A percentile compares a stretch with the other conserved stretches of the same genome.
These are phyloP conservation scores for Dendrolimus kikuchii DNA, from an alignment of 1,140 invertebrate genomes.

Conservation along the genomic window DNA sequence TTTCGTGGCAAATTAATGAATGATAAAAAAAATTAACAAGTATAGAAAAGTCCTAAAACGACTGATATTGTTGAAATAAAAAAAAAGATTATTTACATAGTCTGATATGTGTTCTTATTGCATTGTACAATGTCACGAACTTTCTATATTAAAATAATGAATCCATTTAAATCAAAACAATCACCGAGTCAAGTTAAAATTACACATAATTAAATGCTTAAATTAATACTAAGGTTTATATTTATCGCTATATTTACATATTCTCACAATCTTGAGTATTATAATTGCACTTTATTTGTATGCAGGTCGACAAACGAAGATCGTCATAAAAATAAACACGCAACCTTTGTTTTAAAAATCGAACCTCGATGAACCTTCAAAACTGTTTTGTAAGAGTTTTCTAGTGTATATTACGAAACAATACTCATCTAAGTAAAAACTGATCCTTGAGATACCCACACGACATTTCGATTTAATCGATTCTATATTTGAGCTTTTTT, in stretches of 20 bases:
- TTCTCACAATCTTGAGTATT: conserved; percentile 68
- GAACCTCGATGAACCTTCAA: no score
- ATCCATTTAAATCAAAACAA: conserved; percentile 12
- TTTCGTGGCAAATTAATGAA: no score
- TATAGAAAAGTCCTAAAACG: no score
- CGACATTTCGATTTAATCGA: no score
- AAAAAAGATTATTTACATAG: conserved; percentile 30
- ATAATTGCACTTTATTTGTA: conserved; percentile 70
- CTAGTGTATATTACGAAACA: no score
- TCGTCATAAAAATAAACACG: conserved; percentile 50
- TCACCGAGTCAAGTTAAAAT: conserved; percentile 10
- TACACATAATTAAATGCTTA: conserved; percentile 43
- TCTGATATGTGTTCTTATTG: conserved; percentile 41
- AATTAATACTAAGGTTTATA: conserved; percentile 34
- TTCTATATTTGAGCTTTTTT: no score
- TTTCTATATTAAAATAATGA: conserved; percentile 5
- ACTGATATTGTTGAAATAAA: no score
- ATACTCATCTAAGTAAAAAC: no score
- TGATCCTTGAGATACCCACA: no score
- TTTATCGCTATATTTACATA: conserved; percentile 57
- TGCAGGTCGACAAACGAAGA: conserved; percentile 30
- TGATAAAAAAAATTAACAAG: no score
- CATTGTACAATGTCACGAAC: conserved; percentile 14
- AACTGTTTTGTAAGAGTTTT: no score
- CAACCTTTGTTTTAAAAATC: conserved; percentile 16